Conservation (phyloP, 2,888 invertebrate species). For the Noctua fimbriata region DNA sequence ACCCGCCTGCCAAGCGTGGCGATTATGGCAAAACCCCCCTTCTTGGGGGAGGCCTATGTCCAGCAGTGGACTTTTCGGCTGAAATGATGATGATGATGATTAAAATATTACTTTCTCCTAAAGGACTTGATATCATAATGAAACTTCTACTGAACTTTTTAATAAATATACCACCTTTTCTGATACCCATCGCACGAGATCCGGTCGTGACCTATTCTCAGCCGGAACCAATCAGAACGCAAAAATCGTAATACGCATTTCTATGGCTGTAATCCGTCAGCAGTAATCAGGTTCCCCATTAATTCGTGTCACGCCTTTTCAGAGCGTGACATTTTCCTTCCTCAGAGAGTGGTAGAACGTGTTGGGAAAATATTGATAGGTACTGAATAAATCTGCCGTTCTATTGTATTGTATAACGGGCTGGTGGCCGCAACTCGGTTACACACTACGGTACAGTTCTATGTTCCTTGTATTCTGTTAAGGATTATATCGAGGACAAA, state of each 20-base stretch:
- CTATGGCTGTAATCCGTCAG: slow-evolving; percentile 9
- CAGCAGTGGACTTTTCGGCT: too few relatives aligned
- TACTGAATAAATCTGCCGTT: background rate
- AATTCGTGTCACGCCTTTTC: slow-evolving; percentile 29
- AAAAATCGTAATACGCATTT: slow-evolving; percentile 7
- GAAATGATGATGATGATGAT: too few relatives aligned
- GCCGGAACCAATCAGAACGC: slow-evolving; percentile 4
- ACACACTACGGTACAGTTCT: too few relatives aligned
- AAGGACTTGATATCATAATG: background rate
- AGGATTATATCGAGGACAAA: too few relatives aligned
- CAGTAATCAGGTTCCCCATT: slow-evolving; percentile 28
- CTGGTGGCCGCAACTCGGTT: background rate
- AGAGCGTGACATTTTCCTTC: slow-evolving; percentile 20
- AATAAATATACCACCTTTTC: background rate
- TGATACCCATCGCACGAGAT: background rate
- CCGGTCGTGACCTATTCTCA: background rate
- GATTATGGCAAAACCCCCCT: too few relatives aligned
- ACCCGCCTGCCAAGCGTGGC: too few relatives aligned
- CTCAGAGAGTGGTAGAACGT: background rate
- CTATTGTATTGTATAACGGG: background rate
- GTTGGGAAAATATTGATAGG: slow-evolving; percentile 11
- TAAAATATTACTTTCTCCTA: background rate
- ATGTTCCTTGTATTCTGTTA: too few relatives aligned
- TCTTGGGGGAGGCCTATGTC: too few relatives aligned
- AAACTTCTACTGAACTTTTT: background rate